Base-by-base conservation (phyloP, 2,888 invertebrate species). In the Sphinx pinastri region DNA sequence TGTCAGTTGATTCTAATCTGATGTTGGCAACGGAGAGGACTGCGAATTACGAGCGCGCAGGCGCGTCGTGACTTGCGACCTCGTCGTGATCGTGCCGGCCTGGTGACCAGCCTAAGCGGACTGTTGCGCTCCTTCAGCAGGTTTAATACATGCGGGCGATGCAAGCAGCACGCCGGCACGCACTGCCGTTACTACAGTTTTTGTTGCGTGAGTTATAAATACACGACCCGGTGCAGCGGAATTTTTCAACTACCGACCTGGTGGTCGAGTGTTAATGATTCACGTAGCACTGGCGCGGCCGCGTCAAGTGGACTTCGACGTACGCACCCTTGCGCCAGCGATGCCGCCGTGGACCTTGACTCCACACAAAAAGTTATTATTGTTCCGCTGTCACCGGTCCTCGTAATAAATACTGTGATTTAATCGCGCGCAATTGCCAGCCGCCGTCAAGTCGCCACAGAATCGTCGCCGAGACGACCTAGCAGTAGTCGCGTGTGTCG, bases 1-100 rank as follows among this genome's bases (percentile, higher is more conserved):
- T 81, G 83, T 86, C 84, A 83, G 83, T 80, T 79, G 81, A 87
- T 86, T 85, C 85, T 89, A 89, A 89, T 88, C 89, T 84, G 78
- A 89, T 87, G 88, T 90, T 89, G 89, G 90, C 90, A 89, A 79
- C 71, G 73, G 73, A 19, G 68, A 57, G 71, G 58, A 16, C 49
- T 54, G 38, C 45, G 63, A 38, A 1, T 38, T 38, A 38, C 38
- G 38, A 49, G 38, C 67, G 59, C n/a, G 67, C 16, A 45, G 54
- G 60, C 16, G 59, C 31, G 60, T n/a, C 60, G 52, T 19, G 13
- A 5, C 57, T 12, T 47, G 60, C 75, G 70, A 72, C 49, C 16
- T 16, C 59, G 16, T n/a, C 25, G 25, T 47, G 25, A 14, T 45
- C 19, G 49, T 58, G 25, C 68, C 16, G 25, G 4, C 6, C 68